Evolutionary conservation across 1,140 invertebrate species (phyloP).

Genomic region (Babylonia areolata): DNA sequence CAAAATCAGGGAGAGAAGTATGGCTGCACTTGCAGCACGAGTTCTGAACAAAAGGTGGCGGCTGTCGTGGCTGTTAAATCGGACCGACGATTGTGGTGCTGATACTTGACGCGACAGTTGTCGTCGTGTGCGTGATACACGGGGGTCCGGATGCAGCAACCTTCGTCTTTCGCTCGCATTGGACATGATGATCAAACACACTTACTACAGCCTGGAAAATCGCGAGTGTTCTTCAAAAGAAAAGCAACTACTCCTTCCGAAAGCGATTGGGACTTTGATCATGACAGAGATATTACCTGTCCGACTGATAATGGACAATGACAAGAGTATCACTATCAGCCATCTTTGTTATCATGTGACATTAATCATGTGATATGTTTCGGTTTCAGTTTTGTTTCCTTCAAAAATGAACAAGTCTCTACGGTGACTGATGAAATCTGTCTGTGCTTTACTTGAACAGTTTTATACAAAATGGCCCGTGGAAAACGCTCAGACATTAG

Average conservation of each 20-base stretch:
- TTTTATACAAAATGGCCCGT: too few species aligned
- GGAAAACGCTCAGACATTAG: too few species aligned
- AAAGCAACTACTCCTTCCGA: too few species aligned
- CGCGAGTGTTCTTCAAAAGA: too few species aligned
- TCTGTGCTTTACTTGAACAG: too few species aligned
- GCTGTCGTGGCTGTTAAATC: not conserved
- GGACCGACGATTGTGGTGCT: too few species aligned
- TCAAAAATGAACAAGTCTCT: too few species aligned
- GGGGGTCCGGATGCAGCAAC: not conserved
- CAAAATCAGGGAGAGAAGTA: constrained; percentile 75
- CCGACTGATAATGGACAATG: not conserved
- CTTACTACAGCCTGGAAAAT: too few species aligned
- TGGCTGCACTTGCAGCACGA: constrained; percentile 58
- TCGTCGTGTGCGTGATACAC: not conserved
- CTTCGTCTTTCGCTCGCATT: not conserved
- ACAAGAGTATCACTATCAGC: not conserved
- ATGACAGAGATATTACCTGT: not conserved
- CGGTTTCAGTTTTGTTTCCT: not conserved
- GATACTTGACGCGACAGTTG: not conserved
- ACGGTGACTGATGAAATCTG: too few species aligned
- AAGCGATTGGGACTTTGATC: not conserved
- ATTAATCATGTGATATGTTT: not conserved
- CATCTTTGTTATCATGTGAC: not conserved
- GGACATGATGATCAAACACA: not conserved
- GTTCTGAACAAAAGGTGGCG: constrained; percentile 42